Conservation (phyloP, 2,797 vertebrate genomes). For the Mallotus villosus region DNA sequence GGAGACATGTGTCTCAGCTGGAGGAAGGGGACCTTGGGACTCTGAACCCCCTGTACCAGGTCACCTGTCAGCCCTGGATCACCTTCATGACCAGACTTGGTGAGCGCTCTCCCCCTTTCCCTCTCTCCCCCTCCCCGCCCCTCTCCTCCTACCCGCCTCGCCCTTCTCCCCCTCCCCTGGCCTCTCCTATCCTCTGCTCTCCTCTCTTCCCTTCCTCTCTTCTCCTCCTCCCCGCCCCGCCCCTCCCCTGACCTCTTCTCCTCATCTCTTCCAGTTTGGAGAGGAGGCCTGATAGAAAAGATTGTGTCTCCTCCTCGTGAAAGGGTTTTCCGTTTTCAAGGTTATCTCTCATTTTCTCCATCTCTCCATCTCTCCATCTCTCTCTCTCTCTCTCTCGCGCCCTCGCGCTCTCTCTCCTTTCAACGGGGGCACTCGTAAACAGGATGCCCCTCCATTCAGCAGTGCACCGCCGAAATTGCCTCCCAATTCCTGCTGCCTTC, state of each 20-base stretch:
- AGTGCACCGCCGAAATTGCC: conserved; percentile 83
- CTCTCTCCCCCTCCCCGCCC: background rate
- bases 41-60: conserved; percentile 83
- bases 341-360: background rate
- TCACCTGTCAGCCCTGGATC: conserved; percentile 84
- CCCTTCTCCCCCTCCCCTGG: too few relatives aligned
- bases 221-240: background rate
- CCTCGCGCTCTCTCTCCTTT: background rate
- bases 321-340: background rate
- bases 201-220: background rate
- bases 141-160: background rate
- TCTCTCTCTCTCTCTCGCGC: background rate
- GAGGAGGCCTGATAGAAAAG: background rate
- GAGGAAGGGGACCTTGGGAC: conserved; percentile 90
- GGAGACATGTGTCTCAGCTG: conserved; percentile 82
- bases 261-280: background rate
- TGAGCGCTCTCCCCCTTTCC: conserved; percentile 54
- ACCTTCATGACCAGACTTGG: conserved; percentile 88
- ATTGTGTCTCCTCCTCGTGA: background rate
- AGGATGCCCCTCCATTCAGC: conserved; percentile 89
- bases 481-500: conserved; percentile 91
- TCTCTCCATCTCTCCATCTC: background rate
- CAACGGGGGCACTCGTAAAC: conserved; percentile 18
- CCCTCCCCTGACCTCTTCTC: background rate
- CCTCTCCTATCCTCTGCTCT: background rate